Percentiles rank a stretch among this genome's conserved stretches.
These are phyloP conservation scores for Cantharis rufa DNA, from an alignment of 2,888 invertebrate genomes.

Conservation along the genomic window DNA sequence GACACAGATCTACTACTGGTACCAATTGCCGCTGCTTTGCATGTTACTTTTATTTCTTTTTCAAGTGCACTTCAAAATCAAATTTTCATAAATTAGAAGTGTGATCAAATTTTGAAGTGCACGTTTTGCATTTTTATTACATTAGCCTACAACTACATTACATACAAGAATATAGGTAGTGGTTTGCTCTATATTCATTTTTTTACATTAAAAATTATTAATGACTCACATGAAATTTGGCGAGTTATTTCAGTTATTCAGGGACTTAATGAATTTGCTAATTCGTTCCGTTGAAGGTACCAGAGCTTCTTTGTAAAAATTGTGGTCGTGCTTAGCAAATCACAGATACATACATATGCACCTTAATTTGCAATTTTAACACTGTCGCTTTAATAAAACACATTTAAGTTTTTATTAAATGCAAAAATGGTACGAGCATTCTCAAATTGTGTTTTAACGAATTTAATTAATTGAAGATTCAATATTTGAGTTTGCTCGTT, in stretches of 20 bases:
- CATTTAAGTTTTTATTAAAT: slow-evolving; percentile 16
- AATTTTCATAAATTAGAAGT: neutral
- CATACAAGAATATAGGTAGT: slow-evolving; percentile 34
- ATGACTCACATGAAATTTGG: neutral
- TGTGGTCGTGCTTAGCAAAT: slow-evolving; percentile 49
- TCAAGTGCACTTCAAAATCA: slow-evolving; percentile 23
- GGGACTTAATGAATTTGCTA: slow-evolving; percentile 9
- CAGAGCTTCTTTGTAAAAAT: slow-evolving; percentile 48
- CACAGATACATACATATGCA: slow-evolving; percentile 36
- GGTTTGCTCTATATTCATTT: slow-evolving; percentile 26
- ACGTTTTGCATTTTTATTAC: slow-evolving; percentile 16
- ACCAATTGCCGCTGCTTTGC: slow-evolving; percentile 69
- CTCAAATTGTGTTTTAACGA: slow-evolving; percentile 9
- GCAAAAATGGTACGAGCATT: slow-evolving; percentile 14
- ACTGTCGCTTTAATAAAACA: slow-evolving; percentile 28
- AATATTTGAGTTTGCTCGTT: slow-evolving; percentile 17
- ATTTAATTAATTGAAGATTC: neutral
- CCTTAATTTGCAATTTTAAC: slow-evolving; percentile 29
- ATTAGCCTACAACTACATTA: slow-evolving; percentile 21
- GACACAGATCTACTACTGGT: slow-evolving; percentile 94
- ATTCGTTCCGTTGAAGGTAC: slow-evolving; percentile 44
- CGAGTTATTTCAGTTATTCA: slow-evolving; percentile 3
- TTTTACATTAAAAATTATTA: neutral
- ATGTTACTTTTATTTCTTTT: slow-evolving; percentile 58
- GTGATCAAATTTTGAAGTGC: slow-evolving; percentile 13